Base-by-base conservation (phyloP, 2,797 vertebrate genomes). In the Chelidonichthys spinosus region DNA sequence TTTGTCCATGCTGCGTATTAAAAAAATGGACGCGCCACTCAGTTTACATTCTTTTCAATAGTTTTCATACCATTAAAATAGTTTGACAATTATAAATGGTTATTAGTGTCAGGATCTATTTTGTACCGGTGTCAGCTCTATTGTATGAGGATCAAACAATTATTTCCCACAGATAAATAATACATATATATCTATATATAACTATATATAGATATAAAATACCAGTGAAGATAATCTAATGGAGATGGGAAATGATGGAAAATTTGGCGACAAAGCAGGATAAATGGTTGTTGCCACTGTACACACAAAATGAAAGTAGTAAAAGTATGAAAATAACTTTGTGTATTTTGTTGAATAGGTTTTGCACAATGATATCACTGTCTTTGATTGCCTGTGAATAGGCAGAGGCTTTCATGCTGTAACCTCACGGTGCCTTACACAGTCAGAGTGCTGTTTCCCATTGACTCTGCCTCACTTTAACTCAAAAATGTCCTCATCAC, bases 401-500 rank as follows among this genome's bases (percentile, higher is more conserved):
- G 72, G 33, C 54, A 69, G 67, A 76, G 10, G 47, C 49, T 4
- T 75, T 54, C 37, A 32, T 50, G 40, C 63, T 83, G 56, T 63
- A 42, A 59, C 54, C 69, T 60, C 39, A 32, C 78, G 77, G 88
- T 93, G 91, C 92, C 91, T 93, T 83, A 81, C 35, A 72, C 69
- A 17, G 64, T 64, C 9, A 53, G 55, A 69, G 59, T 80, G 56
- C 50, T 74, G 55, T 37, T 79, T 78, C 46, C 40, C 18, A 6
- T 53, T 53, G 25, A 72, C 13, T 58, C 44, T 40, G 25, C 58
- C 59, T 59, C 53, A 55, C 50, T 78, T 58, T 44, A 60, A 58
- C 15, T 42, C 15, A 54, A 33, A 18, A 58, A 33, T 56, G 33
- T 54, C 15, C 8, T 61, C 18, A 40, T 47, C 32, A 54, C 11